A percentile compares a stretch with the other conserved stretches of the same genome.
Evolutionary conservation across 2,113 vertebrate genomes (phyloP).

Genomic region (Corythoichthys haematopterus): DNA sequence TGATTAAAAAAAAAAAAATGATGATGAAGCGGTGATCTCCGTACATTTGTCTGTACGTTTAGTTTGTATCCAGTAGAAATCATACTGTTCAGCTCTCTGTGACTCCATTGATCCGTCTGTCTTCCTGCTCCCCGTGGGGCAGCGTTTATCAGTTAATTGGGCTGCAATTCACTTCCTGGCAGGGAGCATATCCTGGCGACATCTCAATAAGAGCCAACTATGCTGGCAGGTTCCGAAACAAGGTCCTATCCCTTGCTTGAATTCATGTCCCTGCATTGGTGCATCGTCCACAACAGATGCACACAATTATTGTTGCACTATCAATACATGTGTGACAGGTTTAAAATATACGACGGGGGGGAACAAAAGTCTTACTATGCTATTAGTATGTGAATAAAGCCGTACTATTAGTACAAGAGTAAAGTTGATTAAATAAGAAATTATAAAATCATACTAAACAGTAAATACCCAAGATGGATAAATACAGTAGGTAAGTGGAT

Average conservation of each 20-base stretch:
- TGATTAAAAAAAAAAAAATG: not conserved
- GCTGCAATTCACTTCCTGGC: constrained; percentile 44
- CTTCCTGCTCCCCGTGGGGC: constrained; percentile 44
- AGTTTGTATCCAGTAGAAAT: constrained; percentile 1
- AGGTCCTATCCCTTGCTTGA: constrained; percentile 11
- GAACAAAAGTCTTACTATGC: no score
- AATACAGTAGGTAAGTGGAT: no score
- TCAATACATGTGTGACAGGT: constrained; percentile 3
- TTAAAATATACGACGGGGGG: constrained; percentile 1
- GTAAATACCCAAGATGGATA: no score
- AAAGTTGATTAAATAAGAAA: no score
- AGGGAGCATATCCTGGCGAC: constrained; percentile 24
- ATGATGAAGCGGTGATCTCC: not conserved
- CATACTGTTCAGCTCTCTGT: constrained; percentile 21
- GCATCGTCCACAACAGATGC: not conserved
- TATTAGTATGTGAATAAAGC: no score
- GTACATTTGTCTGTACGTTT: not conserved
- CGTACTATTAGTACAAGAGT: no score
- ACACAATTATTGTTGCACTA: constrained; percentile 6
- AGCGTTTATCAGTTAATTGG: constrained; percentile 62
- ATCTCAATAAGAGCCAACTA: constrained; percentile 26
- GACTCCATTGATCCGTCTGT: constrained; percentile 44
- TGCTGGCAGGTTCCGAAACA: constrained; percentile 15
- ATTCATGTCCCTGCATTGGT: not conserved
- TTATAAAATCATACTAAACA: no score